Conservation (phyloP, 2,888 invertebrate genomes). For the Drosophila kanekoi region DNA sequence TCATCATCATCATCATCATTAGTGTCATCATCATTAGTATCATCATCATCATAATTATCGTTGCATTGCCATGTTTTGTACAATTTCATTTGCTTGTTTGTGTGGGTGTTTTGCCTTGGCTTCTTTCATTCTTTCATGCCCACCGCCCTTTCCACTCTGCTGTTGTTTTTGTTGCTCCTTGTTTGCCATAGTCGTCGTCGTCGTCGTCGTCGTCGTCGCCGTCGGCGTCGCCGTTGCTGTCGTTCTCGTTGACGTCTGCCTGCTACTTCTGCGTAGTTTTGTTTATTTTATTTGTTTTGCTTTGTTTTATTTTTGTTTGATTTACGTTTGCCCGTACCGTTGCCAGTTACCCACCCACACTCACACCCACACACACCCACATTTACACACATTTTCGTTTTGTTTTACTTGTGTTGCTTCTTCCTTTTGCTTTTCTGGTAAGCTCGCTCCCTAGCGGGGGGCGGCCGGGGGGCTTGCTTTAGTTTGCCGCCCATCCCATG, state of each 20-base stretch:
- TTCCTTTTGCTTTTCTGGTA: slow-evolving; percentile 24
- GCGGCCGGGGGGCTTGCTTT: slow-evolving; percentile 41
- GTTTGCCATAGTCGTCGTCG: slow-evolving; percentile 64
- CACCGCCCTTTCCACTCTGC: slow-evolving; percentile 31
- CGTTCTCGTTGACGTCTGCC: slow-evolving; percentile 69
- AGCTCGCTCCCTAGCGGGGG: slow-evolving; percentile 22
- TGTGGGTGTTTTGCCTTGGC: slow-evolving; percentile 59
- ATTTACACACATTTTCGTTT: slow-evolving; percentile 33
- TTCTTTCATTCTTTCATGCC: slow-evolving; percentile 45
- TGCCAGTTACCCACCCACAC: slow-evolving; percentile 30
- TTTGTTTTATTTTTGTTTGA: slow-evolving; percentile 77
- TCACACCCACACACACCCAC: slow-evolving; percentile 12
- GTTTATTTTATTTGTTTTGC: slow-evolving; percentile 80
- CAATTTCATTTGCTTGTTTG: slow-evolving; percentile 49
- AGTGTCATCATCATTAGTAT: slow-evolving; percentile 24
- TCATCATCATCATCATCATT: slow-evolving; percentile 20
- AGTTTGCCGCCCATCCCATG: slow-evolving; percentile 57
- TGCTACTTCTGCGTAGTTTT: slow-evolving; percentile 77
- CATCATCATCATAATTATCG: slow-evolving; percentile 42
- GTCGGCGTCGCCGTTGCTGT: slow-evolving; percentile 7
- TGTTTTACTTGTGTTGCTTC: slow-evolving; percentile 67
- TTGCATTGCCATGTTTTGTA: slow-evolving; percentile 53
- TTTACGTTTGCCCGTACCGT: slow-evolving; percentile 71
- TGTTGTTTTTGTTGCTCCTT: slow-evolving; percentile 59
- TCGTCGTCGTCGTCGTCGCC: slow-evolving; percentile 10